phyloP scores from a whole-genome alignment of 2,113 vertebrate species.

The Phainopepla nitens region DNA sequence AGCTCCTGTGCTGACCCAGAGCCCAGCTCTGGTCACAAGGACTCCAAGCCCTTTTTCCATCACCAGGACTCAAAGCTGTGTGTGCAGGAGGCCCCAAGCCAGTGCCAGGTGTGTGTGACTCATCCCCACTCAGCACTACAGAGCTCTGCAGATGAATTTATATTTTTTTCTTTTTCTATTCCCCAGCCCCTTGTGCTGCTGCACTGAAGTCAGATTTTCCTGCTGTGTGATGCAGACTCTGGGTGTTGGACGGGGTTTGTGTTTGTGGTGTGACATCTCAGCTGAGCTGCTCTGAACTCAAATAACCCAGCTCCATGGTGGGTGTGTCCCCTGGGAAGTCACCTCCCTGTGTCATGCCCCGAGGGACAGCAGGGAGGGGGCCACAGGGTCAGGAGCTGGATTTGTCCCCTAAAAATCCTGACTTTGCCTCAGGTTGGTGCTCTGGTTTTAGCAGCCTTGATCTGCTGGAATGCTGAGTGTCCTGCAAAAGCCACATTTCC shows the following conservation, averaged over 20 bases:
- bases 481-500: not conserved
- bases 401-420: not conserved
- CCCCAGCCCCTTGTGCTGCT: conserved; percentile 22
- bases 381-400: not conserved
- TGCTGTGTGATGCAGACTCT: conserved; percentile 57
- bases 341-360: not conserved
- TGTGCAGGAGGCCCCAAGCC: not conserved
- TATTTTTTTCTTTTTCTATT: not conserved
- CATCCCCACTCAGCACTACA: conserved; percentile 18
- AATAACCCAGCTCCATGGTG: conserved; percentile 49
- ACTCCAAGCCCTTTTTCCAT: not conserved
- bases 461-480: conserved; percentile 44
- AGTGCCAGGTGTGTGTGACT: conserved; percentile 70
- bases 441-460: conserved; percentile 14
- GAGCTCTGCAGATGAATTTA: conserved; percentile 31
- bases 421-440: not conserved
- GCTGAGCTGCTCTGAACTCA: conserved; percentile 56
- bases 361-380: not conserved
- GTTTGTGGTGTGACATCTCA: conserved; percentile 69
- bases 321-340: conserved; percentile 56
- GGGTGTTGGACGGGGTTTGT: not conserved
- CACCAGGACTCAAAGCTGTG: not conserved
- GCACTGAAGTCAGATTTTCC: conserved; percentile 74
- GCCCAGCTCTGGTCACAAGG: not conserved
- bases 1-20: not conserved